Conservation (phyloP, 53 echinoderm and acorn worm species). For the Astropecten irregularis region DNA sequence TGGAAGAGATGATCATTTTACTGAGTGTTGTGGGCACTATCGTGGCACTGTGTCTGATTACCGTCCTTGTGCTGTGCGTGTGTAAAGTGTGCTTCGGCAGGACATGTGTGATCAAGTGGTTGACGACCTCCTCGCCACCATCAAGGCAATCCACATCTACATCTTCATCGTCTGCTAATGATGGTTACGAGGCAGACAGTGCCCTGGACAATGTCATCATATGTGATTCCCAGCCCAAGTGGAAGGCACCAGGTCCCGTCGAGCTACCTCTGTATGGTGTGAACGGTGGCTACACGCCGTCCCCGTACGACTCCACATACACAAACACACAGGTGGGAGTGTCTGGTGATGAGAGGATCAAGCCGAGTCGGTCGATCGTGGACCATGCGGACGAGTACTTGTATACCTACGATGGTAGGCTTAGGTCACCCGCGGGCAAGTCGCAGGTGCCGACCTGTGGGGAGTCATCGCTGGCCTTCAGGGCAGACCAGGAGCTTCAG, state of each 20-base stretch:
- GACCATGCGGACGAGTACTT: not conserved
- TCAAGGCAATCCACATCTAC: not conserved
- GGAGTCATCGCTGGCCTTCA: not conserved
- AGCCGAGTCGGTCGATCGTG: too few relatives aligned
- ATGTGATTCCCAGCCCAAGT: not conserved
- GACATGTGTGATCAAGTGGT: not conserved
- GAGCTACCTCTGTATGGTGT: not conserved
- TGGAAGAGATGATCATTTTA: not conserved
- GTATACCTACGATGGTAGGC: constrained; percentile 28
- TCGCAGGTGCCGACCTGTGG: not conserved
- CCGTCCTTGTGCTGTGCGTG: not conserved
- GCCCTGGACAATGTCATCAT: not conserved
- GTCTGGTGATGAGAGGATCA: not conserved
- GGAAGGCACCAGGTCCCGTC: not conserved
- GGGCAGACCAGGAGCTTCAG: constrained; percentile 16
- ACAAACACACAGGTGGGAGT: not conserved
- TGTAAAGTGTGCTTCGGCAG: constrained; percentile 20
- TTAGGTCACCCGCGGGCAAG: not conserved
- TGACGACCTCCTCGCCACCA: not conserved
- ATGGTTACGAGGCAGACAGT: not conserved
- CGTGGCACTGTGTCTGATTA: not conserved
- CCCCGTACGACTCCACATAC: not conserved
- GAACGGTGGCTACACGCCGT: not conserved
- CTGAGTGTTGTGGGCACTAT: not conserved
- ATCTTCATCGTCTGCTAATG: too few relatives aligned